Evolutionary conservation across 1,140 invertebrate genomes (phyloP), one percentile per base, ranked within the genome.

Genomic region (Andrena cerasifolii): DNA sequence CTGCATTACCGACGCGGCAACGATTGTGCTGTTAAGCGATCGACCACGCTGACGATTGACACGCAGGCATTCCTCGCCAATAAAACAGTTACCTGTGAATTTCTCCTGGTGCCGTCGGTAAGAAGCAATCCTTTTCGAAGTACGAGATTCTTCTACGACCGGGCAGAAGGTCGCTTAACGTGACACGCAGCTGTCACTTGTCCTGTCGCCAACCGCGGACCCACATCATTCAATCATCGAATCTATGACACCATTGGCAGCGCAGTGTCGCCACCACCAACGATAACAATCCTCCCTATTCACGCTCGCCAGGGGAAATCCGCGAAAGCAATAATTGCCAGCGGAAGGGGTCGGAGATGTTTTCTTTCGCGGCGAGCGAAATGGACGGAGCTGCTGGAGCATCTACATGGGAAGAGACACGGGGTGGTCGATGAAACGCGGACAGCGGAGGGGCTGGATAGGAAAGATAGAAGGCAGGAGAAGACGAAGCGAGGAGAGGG

Each of bases 311-410:
- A 79, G 65, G 67, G 49, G 63, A 82, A 89, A 89, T 88, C 83
- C 82, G 80, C 77, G 82, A 86, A 84, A 84, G 87, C 76, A 88
- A 90, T 89, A 89, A 90, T 84, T 87, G 59, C 83, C 54, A 40
- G 36, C 3, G 47, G 62, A 74, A 74, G 80, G 66, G 75, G 21
- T 12, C 73, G 82, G 74, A 77, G 82, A 88, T 89, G 86, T 90
- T 89, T 90, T 89, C 87, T 82, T 89, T 89, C 86, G 84, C 86
- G 77, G 82, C 82, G 83, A 83, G 83, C 83, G 78, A 89, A 88
- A 88, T 86, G 85, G 74, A 85, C 79, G 66, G 78, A 63, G 78
- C 86, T 89, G 81, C 78, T 81, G 77, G 67, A 80, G 80, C 80
- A 78, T 84, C 66, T 79, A 83, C 68, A 43, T 62, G 43, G 36